Evolutionary conservation across 2,888 invertebrate species (phyloP).

Genomic region (Cheilosia scutellata): DNA sequence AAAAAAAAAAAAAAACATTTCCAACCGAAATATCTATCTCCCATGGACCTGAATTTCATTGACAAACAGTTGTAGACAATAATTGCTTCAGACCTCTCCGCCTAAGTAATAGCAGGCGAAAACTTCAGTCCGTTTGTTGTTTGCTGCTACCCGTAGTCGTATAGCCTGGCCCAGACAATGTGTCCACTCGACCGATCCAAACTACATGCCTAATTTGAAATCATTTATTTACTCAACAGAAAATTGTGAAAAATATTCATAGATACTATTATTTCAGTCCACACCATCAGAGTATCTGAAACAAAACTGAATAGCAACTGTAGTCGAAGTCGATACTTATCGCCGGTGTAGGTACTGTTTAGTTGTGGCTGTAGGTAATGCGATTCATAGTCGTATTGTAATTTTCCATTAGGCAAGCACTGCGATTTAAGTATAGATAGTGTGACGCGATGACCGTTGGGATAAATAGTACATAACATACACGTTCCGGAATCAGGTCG

Average conservation of each 20-base stretch:
- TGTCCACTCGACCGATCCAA: conserved; percentile 64
- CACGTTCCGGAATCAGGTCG: not conserved
- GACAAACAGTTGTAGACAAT: not conserved
- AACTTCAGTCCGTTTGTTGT: not conserved
- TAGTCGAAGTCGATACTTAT: conserved; percentile 31
- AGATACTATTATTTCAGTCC: conserved; percentile 10
- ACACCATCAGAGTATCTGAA: not conserved
- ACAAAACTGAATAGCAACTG: conserved; percentile 11
- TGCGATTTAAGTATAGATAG: conserved; percentile 35
- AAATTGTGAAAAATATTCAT: conserved; percentile 39
- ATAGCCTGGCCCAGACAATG: conserved; percentile 44
- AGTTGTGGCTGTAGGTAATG: not conserved
- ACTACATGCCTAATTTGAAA: conserved; percentile 57
- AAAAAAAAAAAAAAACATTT: not conserved
- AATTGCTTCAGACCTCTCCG: conserved; percentile 27
- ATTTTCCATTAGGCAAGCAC: conserved; percentile 62
- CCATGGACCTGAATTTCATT: conserved; percentile 31
- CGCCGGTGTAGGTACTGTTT: not conserved
- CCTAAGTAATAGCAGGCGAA: conserved; percentile 11
- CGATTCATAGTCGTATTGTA: conserved; percentile 57
- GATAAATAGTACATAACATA: conserved; percentile 1
- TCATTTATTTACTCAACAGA: conserved; percentile 55
- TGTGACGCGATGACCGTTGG: conserved; percentile 12
- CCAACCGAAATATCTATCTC: conserved; percentile 4
- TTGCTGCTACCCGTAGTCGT: not conserved